Percentiles rank a stretch among this genome's conserved stretches.
These are phyloP conservation scores for Tamandua tetradactyla DNA, from an alignment of 2,797 vertebrate genomes.

Conservation along the genomic window DNA sequence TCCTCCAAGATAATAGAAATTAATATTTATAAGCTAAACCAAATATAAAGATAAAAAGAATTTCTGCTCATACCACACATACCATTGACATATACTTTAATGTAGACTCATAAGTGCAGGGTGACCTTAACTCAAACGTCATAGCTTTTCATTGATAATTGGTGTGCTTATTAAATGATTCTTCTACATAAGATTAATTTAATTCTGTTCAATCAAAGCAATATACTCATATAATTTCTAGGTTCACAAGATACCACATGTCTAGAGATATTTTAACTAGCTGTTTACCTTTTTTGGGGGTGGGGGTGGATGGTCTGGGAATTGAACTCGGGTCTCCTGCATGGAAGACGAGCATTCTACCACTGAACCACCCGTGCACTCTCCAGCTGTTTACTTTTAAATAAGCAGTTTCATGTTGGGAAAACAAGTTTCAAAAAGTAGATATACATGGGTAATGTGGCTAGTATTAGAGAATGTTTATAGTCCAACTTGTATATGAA, in stretches of 20 bases:
- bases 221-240: conserved; percentile 34
- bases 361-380: too few species aligned
- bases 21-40: conserved; percentile 34
- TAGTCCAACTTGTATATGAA: conserved; percentile 78
- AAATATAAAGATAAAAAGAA: conserved; percentile 38
- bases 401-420: conserved; percentile 54
- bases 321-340: too few species aligned
- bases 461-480: conserved; percentile 76
- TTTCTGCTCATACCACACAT: background rate
- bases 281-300: conserved; percentile 56
- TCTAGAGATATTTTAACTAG: conserved; percentile 30
- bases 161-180: background rate
- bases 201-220: conserved; percentile 54
- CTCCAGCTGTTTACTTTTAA: conserved; percentile 52
- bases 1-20: background rate
- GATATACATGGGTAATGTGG: conserved; percentile 71
- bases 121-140: background rate
- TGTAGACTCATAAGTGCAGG: background rate
- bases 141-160: conserved; percentile 7
- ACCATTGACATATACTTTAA: conserved; percentile 36
- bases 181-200: conserved; percentile 29
- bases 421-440: conserved; percentile 81
- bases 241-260: background rate
- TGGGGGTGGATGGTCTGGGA: too few species aligned
- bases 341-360: too few species aligned